Evolutionary conservation across 2,888 invertebrate species (phyloP).

Genomic region (Ormyrus nitidulus): DNA sequence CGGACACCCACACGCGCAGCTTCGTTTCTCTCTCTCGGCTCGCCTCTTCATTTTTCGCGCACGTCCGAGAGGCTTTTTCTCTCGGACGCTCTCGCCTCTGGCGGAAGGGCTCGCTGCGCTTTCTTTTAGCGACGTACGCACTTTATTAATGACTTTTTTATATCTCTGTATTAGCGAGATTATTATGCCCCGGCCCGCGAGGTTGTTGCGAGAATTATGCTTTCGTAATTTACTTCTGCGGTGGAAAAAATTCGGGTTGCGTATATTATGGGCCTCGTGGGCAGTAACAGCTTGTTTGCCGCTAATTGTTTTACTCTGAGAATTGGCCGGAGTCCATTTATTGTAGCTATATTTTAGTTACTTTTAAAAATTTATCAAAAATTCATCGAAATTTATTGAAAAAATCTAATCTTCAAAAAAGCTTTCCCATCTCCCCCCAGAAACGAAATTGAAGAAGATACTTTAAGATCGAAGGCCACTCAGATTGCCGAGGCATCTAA

Average conservation of each 20-base stretch:
- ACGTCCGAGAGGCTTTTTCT: conserved; percentile 20
- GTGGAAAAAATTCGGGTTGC: background rate
- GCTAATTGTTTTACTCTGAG: no score
- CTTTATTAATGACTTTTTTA: conserved; percentile 68
- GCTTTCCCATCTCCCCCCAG: no score
- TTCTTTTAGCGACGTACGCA: conserved; percentile 42
- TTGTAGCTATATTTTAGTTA: no score
- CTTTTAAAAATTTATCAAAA: no score
- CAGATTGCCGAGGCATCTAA: background rate
- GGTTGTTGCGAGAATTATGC: conserved; percentile 26
- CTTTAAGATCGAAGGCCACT: background rate
- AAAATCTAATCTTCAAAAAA: no score
- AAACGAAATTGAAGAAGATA: no score
- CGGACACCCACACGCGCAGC: conserved; percentile 68
- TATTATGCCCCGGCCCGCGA: background rate
- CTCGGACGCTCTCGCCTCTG: conserved; percentile 26
- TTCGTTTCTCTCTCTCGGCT: background rate
- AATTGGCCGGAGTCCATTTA: no score
- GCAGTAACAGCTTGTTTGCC: no score
- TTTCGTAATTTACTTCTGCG: conserved; percentile 6
- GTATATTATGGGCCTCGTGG: no score
- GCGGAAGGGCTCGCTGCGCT: conserved; percentile 1
- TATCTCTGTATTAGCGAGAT: conserved; percentile 45
- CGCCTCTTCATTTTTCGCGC: conserved; percentile 31
- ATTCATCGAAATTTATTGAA: no score